Evolutionary conservation across 2,888 invertebrate species (phyloP), one percentile per base, ranked within the genome.

Genomic region (Acheta domesticus): DNA sequence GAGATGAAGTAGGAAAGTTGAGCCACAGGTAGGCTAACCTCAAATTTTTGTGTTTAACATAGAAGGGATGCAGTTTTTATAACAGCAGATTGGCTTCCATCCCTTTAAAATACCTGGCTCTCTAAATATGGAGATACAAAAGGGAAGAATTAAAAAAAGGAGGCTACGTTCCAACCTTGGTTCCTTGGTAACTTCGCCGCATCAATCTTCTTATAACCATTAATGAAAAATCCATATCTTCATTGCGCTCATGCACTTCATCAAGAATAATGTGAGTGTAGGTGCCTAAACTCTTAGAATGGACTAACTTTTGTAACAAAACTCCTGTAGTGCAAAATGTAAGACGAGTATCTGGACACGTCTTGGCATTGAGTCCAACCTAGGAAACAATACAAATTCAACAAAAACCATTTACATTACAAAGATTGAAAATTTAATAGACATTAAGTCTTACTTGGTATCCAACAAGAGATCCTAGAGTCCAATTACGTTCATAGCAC

Each of bases 161-260:
- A 8, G 36, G 5, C 36, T 36, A 0, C 5, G 8, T 8, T 36
- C 36, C 8, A 36, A 36, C 36, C 21, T 75, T 75, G 16, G 36
- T 20, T 75, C 21, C 36, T n/a, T n/a, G 14, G n/a, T 62, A 19
- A 19, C n/a, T 14, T 62, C 62, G 4, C n/a, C 62, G 89, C 86
- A 96, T 87, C 76, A 97, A 89, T 84, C 93, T 94, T 82, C 94
- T 91, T 0, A 97, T 92, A 14, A 98, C 88, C 16, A 98, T 88
- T 36, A 98, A 86, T 1, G 96, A 87, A 85, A 98, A 96, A 85
- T 98, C 98, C 90, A 96, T 95, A 48, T 97, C 95, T 85, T 95
- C 93, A 83, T 95, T 94, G 74, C 98, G 89, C 86, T 98, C 98
- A 84, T 98, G 97, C 0, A 98, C 94, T 88, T 98, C 98, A 85